Percentiles rank a stretch among this genome's conserved stretches.
Conservation (phyloP, 2,888 invertebrate species). For the Geophilus truncorum region DNA sequence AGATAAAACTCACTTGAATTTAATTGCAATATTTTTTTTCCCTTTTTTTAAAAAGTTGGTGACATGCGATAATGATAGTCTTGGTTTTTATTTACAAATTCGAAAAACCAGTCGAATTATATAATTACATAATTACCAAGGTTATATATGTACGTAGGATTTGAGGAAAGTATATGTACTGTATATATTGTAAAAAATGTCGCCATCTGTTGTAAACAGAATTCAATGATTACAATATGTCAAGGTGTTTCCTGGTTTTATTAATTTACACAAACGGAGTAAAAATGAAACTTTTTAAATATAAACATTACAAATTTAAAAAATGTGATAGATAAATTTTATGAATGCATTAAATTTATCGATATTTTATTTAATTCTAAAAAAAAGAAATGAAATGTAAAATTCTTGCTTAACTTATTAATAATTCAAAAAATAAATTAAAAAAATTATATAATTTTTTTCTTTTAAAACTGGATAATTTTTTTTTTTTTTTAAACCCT, state of each 20-base stretch:
- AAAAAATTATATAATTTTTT: not conserved
- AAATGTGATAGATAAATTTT: not conserved
- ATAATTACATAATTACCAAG: slow-evolving; percentile 21
- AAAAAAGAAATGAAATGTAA: too few relatives aligned
- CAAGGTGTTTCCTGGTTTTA: not conserved
- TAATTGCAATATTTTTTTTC: not conserved
- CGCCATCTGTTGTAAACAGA: slow-evolving; percentile 4
- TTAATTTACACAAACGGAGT: not conserved
- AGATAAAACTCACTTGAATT: not conserved
- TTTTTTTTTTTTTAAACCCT: not conserved
- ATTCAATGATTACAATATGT: slow-evolving; percentile 6
- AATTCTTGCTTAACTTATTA: too few relatives aligned
- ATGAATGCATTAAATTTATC: too few relatives aligned
- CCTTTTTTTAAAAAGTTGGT: too few relatives aligned
- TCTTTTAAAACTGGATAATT: not conserved
- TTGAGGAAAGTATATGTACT: not conserved
- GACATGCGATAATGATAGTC: not conserved
- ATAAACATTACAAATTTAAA: not conserved
- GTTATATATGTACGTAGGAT: not conserved
- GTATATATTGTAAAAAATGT: not conserved
- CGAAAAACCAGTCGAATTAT: not conserved
- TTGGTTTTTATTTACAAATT: slow-evolving; percentile 19
- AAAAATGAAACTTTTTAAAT: not conserved
- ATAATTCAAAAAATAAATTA: too few relatives aligned
- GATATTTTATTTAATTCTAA: too few relatives aligned